Conservation (phyloP, 2,888 invertebrate species). For the Parthenolecanium corni region DNA sequence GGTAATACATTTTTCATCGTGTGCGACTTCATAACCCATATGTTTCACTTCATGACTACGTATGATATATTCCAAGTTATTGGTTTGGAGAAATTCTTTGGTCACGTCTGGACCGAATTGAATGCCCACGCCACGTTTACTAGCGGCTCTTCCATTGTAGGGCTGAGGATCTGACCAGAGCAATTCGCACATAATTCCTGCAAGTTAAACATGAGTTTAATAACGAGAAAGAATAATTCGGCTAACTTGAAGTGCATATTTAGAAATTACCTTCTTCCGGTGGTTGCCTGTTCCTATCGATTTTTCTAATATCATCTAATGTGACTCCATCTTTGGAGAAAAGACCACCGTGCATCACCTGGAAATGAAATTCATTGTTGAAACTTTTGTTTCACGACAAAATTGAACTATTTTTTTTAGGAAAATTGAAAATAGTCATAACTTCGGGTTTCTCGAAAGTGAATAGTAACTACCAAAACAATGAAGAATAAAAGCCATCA, state of each 20-base stretch:
- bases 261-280: constrained; percentile 68
- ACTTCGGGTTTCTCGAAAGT: too few species aligned
- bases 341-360: constrained; percentile 90
- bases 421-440: too few species aligned
- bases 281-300: constrained; percentile 89
- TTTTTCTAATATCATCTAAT: constrained; percentile 77
- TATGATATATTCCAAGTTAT: constrained; percentile 85
- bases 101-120: constrained; percentile 99
- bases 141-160: constrained; percentile 73
- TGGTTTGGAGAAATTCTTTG: constrained; percentile 64
- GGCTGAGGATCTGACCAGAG: constrained; percentile 98
- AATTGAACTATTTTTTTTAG: too few species aligned
- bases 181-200: constrained; percentile 85
- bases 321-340: constrained; percentile 89
- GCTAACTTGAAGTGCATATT: neutral
- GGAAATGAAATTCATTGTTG: neutral
- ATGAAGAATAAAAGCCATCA: too few species aligned
- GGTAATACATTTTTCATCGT: constrained; percentile 91
- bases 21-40: constrained; percentile 89
- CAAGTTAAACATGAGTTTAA: neutral
- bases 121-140: constrained; percentile 94
- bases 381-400: too few species aligned
- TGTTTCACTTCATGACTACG: constrained; percentile 96
- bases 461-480: too few species aligned
- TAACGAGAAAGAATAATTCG: neutral